phyloP scores from a whole-genome alignment of 2,888 invertebrate genomes.

The Marronus borbonicus region DNA sequence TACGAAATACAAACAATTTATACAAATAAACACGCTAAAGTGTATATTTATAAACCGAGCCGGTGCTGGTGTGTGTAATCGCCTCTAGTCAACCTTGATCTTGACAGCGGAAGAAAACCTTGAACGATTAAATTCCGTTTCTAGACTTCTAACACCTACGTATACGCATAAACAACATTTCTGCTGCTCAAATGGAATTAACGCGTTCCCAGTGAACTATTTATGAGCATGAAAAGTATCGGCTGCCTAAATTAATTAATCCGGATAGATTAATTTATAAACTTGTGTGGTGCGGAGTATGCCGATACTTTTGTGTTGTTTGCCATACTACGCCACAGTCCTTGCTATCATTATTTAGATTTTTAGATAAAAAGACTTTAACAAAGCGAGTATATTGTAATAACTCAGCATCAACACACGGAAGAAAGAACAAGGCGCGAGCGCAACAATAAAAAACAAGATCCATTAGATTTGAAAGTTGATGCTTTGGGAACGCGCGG shows the following conservation, averaged over 20 bases:
- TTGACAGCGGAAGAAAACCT: conserved; percentile 20
- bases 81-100: conserved; percentile 21
- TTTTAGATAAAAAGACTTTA: not conserved
- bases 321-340: too few species aligned
- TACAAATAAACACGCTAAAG: conserved; percentile 3
- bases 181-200: too few species aligned
- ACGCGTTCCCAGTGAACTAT: too few species aligned
- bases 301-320: too few species aligned
- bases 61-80: not conserved
- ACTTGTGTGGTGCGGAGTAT: too few species aligned
- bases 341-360: too few species aligned
- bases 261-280: too few species aligned
- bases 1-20: not conserved
- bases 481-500: conserved; percentile 49
- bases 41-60: not conserved
- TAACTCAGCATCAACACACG: conserved; percentile 1
- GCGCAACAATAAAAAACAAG: conserved; percentile 30
- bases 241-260: too few species aligned
- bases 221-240: too few species aligned
- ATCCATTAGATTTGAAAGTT: conserved; percentile 58
- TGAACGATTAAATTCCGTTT: conserved; percentile 11
- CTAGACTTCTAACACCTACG: not conserved
- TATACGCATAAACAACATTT: too few species aligned
- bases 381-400: not conserved
- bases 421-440: not conserved